These are phyloP conservation scores for Propsilocerus akamusi DNA, from an alignment of 1,140 invertebrate species.

Conservation along the genomic window DNA sequence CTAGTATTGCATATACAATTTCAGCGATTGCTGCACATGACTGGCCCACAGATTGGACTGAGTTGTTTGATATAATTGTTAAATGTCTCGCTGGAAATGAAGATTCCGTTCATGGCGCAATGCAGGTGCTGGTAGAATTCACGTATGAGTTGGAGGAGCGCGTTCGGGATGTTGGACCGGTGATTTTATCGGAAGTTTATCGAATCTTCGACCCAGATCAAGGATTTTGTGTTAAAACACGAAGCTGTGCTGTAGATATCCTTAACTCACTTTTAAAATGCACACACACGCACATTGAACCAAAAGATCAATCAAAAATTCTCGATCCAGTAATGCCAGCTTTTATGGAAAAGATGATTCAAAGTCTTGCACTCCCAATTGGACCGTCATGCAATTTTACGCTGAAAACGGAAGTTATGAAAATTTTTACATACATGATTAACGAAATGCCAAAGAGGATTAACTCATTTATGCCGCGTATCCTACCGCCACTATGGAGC, in stretches of 20 bases:
- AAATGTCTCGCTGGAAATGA: conserved; percentile 34
- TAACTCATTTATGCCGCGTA: conserved; percentile 37
- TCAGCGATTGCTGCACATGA: conserved; percentile 60
- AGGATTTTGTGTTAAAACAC: conserved; percentile 26
- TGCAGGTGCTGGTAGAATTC: conserved; percentile 59
- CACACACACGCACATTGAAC: conserved; percentile 38
- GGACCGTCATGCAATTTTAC: conserved; percentile 39
- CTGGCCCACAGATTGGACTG: conserved; percentile 62
- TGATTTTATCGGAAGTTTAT: conserved; percentile 59
- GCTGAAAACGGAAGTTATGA: conserved; percentile 52
- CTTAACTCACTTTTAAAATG: conserved; percentile 20
- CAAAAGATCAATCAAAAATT: conserved; percentile 44
- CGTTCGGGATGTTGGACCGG: conserved; percentile 48
- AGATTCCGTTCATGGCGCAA: conserved; percentile 52
- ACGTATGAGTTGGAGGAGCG: conserved; percentile 50
- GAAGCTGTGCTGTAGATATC: conserved; percentile 19
- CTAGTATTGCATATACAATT: conserved; percentile 53
- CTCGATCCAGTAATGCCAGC: conserved; percentile 46
- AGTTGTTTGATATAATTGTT: conserved; percentile 52
- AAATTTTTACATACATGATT: conserved; percentile 42
- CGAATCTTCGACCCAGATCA: conserved; percentile 47
- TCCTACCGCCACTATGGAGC: conserved; percentile 51
- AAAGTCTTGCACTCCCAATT: conserved; percentile 37
- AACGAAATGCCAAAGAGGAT: conserved; percentile 47
- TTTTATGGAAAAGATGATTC: conserved; percentile 50